A percentile compares a stretch with the other conserved stretches of the same genome.
Evolutionary conservation across 1,140 invertebrate species (phyloP).

Genomic region (Halyomorpha halys): DNA sequence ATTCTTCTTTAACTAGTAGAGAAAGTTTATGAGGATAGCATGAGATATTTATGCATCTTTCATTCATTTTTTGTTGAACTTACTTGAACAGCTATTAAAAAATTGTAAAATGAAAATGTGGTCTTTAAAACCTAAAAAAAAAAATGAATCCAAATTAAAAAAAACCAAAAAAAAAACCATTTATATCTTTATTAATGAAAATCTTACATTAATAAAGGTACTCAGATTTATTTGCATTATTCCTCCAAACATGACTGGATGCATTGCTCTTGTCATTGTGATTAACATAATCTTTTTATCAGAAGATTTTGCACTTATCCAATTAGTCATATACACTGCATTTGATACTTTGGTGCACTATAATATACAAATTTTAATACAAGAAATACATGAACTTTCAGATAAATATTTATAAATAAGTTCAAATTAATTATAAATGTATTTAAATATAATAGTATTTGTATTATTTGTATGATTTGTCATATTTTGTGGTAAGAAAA

Average conservation of each 20-base stretch:
- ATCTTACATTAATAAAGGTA: not conserved
- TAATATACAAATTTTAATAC: not conserved
- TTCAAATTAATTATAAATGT: no score
- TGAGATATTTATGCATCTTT: not conserved
- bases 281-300: not conserved
- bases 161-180: no score
- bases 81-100: not conserved
- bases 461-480: no score
- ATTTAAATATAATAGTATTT: no score
- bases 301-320: not conserved
- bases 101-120: slow-evolving; percentile 4
- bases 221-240: not conserved
- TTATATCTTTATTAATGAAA: not conserved
- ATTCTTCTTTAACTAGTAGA: not conserved
- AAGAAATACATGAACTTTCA: no score
- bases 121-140: not conserved
- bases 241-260: not conserved
- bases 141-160: not conserved
- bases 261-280: not conserved
- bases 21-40: not conserved
- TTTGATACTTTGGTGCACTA: not conserved
- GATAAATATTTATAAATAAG: no score
- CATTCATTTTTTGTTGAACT: not conserved
- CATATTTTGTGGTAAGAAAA: no score
- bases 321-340: not conserved